Evolutionary conservation across 2,797 vertebrate species (phyloP).

Genomic region (Semaprochilodus insignis): DNA sequence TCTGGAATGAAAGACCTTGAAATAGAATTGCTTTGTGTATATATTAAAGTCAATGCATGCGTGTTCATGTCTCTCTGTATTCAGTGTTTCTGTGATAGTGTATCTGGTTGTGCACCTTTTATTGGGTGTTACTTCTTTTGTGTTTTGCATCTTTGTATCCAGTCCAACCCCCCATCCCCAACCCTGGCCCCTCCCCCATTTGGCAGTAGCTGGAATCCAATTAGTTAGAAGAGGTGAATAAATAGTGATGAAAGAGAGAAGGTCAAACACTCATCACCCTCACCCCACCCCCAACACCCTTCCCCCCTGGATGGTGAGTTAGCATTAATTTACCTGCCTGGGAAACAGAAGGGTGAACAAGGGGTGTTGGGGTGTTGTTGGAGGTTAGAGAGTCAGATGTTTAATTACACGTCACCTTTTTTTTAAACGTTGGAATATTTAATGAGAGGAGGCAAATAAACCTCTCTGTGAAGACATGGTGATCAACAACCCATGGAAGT

Average conservation of each 20-base stretch:
- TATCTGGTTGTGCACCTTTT: neutral
- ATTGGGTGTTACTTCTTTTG: too few relatives aligned
- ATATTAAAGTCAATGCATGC: too few relatives aligned
- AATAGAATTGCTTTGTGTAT: neutral
- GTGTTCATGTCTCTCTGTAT: neutral
- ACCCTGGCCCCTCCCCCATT: conserved; percentile 13
- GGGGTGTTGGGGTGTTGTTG: neutral
- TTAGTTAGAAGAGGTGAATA: conserved; percentile 54
- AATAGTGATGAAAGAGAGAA: conserved; percentile 57
- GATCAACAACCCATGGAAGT: too few relatives aligned
- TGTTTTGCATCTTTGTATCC: conserved; percentile 29
- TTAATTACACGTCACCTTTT: too few relatives aligned
- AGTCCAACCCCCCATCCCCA: conserved; percentile 20
- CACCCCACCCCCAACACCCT: conserved; percentile 36
- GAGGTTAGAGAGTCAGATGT: neutral
- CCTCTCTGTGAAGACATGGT: too few relatives aligned
- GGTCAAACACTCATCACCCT: conserved; percentile 62
- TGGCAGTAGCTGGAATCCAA: conserved; percentile 48
- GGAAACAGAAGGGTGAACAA: conserved; percentile 6
- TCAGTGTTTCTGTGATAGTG: neutral
- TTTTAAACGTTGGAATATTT: too few relatives aligned
- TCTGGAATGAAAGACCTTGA: neutral
- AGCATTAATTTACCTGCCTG: conserved; percentile 55
- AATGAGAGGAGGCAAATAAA: too few relatives aligned
- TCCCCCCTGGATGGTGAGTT: conserved; percentile 26